Base-by-base conservation (phyloP, 2,113 vertebrate genomes). In the Regulus satrapa region DNA sequence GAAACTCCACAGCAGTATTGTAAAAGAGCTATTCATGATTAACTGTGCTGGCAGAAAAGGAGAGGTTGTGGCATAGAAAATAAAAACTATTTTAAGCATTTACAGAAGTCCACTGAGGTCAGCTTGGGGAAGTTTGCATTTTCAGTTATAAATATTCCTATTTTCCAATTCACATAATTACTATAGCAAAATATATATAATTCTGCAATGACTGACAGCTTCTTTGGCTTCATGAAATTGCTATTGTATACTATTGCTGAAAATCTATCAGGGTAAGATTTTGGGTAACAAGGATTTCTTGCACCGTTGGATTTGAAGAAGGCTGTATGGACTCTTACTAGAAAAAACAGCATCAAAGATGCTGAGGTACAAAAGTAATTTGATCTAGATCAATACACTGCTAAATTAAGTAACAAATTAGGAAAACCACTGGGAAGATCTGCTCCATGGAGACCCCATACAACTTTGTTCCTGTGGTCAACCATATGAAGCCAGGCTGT, bases 41-140 rank as follows among this genome's bases (percentile, higher is more conserved):
- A 83, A 89, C 83, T 54, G 41, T 48, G 14, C 15, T 88, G 38
- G 14, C n/a, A 72, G 34, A 67, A 54, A 76, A 62, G 46, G 12
- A 34, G 26, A 10, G 55, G 26, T 15, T 72, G 25, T 73, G 19
- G 24, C 67, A 79, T 24, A 62, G 45, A 68, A 89, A 90, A 69
- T 68, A 88, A 92, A 93, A 93, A 49, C n/a, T 73, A 49, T 90
- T 92, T 64, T 49, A 36, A 95, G n/a, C 29, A 55, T 76, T 90
- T 92, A 52, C 6, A 79, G 87, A 90, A 79, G 15, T 12, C 36
- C 6, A 21, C 2, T 61, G 78, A 85, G 49, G 31, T 32, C 58
- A 85, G 1, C 29, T 11, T 68, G 48, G 25, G 58, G 54, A 76
- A 93, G 10, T 66, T 83, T 69, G 66, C 29, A 38, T 80, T 83